Percentiles rank a stretch among this genome's conserved stretches.
Conservation (phyloP, 2,797 vertebrate species). For the Scleropages formosus region DNA sequence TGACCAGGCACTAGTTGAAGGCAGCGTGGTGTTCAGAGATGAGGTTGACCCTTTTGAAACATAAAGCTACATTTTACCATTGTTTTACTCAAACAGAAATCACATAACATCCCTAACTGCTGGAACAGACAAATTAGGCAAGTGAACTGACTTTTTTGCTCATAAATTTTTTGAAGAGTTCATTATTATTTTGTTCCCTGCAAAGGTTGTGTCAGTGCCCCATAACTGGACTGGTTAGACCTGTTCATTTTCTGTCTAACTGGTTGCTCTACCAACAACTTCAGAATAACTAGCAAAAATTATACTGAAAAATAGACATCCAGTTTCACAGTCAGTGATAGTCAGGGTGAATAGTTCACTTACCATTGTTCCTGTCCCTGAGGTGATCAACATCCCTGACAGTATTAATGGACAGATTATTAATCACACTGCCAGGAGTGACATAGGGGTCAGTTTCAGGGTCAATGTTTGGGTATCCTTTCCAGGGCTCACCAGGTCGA, state of each 20-base stretch:
- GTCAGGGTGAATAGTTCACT: background rate
- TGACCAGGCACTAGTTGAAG: slow-evolving; percentile 99
- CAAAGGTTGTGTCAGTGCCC: too few species aligned
- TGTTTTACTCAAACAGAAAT: background rate
- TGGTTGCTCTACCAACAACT: background rate
- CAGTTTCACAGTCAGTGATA: background rate
- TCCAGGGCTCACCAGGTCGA: slow-evolving; percentile 98
- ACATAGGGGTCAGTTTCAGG: slow-evolving; percentile 98
- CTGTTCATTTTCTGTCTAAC: background rate
- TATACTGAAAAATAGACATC: too few species aligned
- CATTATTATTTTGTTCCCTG: background rate
- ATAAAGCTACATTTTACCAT: background rate
- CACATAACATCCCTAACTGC: background rate
- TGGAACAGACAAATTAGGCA: background rate
- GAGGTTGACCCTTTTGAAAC: slow-evolving; percentile 88
- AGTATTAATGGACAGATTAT: slow-evolving; percentile 98
- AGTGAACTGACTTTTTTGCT: too few species aligned
- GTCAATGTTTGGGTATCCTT: slow-evolving; percentile 99
- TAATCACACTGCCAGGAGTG: slow-evolving; percentile 99
- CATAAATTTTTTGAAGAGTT: too few species aligned
- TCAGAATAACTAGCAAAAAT: too few species aligned
- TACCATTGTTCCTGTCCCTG: slow-evolving; percentile 99
- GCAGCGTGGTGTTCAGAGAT: slow-evolving; percentile 99
- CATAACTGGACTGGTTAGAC: too few species aligned
- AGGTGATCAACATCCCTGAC: slow-evolving; percentile 99